Evolutionary conservation across 2,888 invertebrate species (phyloP), one percentile per base, ranked within the genome.

Genomic region (Folsomia manolachei): DNA sequence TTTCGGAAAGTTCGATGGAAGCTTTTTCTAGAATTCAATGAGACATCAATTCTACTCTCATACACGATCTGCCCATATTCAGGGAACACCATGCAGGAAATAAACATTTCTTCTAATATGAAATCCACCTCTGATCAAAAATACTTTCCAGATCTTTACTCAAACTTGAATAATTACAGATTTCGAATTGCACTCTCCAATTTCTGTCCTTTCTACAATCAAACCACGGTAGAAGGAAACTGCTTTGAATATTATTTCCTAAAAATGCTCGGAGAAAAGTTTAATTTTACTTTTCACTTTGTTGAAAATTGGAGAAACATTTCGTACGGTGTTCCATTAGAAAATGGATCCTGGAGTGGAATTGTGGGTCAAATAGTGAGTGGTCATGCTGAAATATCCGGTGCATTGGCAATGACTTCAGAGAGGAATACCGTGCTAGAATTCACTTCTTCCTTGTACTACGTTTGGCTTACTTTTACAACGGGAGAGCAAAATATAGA

Each of bases 381-480:
- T 63, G 63, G 63, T 18, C 14, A 25, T 14, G 63, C 63, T 11
- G 63, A 63, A 4, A 2, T 63, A 7, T 23, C 25, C 7, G 11
- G 14, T 26, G n/a, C 60, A 21, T 4, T 63, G 2, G 21, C 63
- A 63, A 63, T 63, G 63, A 63, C 25, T 23, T 24, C 2, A 4
- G 63, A 63, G 14, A 23, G 63, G 23, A 25, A 18, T 18, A 7
- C 14, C 4, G 63, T 25, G 7, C 18, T 63, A 24, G 63, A 63
- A 63, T 63, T 25, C 24, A 19, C 25, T 2, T 23, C 26, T 7
- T 23, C 63, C 2, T 18, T 63, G 11, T 63, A 23, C 26, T 63
- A 63, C 63, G 24, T 63, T 23, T 63, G 63, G 63, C 21, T 63
- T 7, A 63, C 63, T 11, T 63, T 63, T n/a, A 63, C 63, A 19